Evolutionary conservation across 2,797 vertebrate species (phyloP), one percentile per base, ranked within the genome.

Genomic region (Centroberyx gerrardi): DNA sequence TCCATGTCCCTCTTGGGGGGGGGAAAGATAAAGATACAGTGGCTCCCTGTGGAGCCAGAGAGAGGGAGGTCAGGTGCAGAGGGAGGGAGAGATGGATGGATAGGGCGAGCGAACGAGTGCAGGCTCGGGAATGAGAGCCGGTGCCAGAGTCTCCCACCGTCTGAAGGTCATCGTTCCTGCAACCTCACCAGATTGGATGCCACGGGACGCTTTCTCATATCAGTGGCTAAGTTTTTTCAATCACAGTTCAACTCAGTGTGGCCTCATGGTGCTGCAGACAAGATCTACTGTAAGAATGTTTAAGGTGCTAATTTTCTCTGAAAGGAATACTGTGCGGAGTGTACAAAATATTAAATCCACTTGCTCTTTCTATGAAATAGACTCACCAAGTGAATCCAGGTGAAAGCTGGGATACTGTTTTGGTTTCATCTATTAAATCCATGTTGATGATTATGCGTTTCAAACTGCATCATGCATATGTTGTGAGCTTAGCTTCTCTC

Each of bases 151-250:
- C 59, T 67, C 49, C 58, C 31, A 8, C 22, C 0, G 7, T 48
- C 49, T 59, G 51, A 82, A 83, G 80, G 85, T 88, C 54, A 8
- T n/a, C 38, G 9, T 36, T 81, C 64, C 48, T 81, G 68, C 82
- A 74, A 53, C 51, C 71, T 84, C 82, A 74, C 58, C 52, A 72
- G 53, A 72, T 81, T 81, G 40, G 9, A 54, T 66, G 22, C 63
- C 33, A 54, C 53, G 27, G 38, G 68, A 67, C 0, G n/a, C 56
- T 52, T 22, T 38, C 31, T 56, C 6, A 29, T 59, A n/a, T 64
- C 29, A 62, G 29, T 15, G 9, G 38, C 13, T 38, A 15, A n/a
- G 10, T 54, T 15, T 12, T 61, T 48, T 56, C n/a, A 10, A 69
- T 66, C 68, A 56, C 22, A 36, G 13, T 27, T 80, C 18, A 48